These are phyloP conservation scores for Myanophis thanlyinensis DNA, from an alignment of 2,113 vertebrate species.

Conservation along the genomic window DNA sequence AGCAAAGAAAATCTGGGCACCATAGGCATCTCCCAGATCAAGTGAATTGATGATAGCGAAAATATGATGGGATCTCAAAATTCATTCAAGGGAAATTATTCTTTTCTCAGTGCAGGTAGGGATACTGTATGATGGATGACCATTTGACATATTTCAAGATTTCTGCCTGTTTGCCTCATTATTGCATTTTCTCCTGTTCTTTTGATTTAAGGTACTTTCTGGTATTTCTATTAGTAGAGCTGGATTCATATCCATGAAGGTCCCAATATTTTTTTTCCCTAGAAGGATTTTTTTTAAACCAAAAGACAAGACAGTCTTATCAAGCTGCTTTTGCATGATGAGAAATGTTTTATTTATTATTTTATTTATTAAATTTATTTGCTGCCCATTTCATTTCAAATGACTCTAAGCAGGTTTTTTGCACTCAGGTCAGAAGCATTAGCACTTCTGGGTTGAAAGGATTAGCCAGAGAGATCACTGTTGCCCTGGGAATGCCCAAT, in stretches of 20 bases:
- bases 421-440: background rate
- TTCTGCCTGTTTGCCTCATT: background rate
- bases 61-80: background rate
- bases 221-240: background rate
- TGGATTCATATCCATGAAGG: background rate
- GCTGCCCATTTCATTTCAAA: background rate
- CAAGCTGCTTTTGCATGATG: background rate
- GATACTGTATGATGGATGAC: background rate
- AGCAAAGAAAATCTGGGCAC: background rate
- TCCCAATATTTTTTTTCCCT: background rate
- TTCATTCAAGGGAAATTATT: background rate
- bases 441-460: background rate
- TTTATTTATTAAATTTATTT: background rate
- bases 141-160: background rate
- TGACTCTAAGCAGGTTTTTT: background rate
- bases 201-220: background rate
- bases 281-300: background rate
- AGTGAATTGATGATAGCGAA: background rate
- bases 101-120: background rate
- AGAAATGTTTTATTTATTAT: background rate
- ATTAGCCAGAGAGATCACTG: background rate
- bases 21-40: background rate
- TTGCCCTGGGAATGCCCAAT: background rate
- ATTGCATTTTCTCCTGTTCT: background rate
- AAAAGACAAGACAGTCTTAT: background rate